Conservation (phyloP, 2,113 vertebrate species). For the Arothron firmamentum region DNA sequence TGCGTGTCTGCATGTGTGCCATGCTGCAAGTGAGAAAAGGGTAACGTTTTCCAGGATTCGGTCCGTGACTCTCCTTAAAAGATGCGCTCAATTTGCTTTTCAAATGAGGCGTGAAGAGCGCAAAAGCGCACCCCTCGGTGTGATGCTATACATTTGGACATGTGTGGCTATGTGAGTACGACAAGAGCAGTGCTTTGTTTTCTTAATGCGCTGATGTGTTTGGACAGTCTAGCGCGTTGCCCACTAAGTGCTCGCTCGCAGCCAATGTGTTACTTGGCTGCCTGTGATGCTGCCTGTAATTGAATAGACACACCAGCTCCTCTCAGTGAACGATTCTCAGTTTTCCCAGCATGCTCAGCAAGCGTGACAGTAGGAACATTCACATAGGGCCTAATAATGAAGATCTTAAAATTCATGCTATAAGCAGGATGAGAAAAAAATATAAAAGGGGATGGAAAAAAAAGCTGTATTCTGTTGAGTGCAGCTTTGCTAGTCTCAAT, state of each 20-base stretch:
- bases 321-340: constrained; percentile 46
- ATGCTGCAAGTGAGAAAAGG: constrained; percentile 39
- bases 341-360: constrained; percentile 30
- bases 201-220: constrained; percentile 76
- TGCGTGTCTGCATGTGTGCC: constrained; percentile 23
- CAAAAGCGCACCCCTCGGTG: constrained; percentile 42
- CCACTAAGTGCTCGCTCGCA: constrained; percentile 63
- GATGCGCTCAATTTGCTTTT: constrained; percentile 76
- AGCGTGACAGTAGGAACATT: constrained; percentile 14
- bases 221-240: constrained; percentile 55
- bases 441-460: too few relatives aligned
- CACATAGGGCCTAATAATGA: too few relatives aligned
- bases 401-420: too few relatives aligned
- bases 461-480: too few relatives aligned
- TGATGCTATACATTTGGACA: constrained; percentile 55
- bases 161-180: constrained; percentile 60
- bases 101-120: constrained; percentile 76
- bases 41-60: constrained; percentile 66
- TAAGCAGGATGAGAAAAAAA: too few relatives aligned
- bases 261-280: constrained; percentile 61
- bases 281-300: constrained; percentile 54
- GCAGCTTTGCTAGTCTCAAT: too few relatives aligned
- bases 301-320: constrained; percentile 63
- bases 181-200: constrained; percentile 76
- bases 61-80: constrained; percentile 56